These are phyloP conservation scores for Actias luna DNA, from an alignment of 2,888 invertebrate species.

Conservation along the genomic window DNA sequence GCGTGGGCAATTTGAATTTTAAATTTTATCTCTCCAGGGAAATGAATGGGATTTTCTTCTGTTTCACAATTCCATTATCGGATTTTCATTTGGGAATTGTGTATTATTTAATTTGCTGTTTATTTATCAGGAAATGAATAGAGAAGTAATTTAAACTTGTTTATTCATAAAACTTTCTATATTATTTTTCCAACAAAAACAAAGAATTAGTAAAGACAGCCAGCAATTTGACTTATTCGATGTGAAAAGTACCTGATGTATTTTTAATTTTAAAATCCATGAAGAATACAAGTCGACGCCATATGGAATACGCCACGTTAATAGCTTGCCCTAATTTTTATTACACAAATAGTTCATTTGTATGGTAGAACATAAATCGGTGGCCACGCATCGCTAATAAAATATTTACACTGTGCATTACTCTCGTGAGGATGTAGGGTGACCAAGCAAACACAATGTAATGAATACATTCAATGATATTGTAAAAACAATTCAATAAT, in stretches of 20 bases:
- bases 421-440: conserved; percentile 45
- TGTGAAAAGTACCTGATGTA: neutral
- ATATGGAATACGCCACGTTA: neutral
- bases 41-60: conserved; percentile 53
- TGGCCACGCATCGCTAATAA: conserved; percentile 43
- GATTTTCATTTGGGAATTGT: conserved; percentile 26
- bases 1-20: conserved; percentile 73
- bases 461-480: neutral
- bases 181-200: no score
- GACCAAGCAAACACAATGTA: conserved; percentile 17
- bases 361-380: conserved; percentile 33
- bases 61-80: conserved; percentile 46
- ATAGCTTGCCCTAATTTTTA: conserved; percentile 16
- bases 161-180: neutral
- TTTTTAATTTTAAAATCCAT: neutral
- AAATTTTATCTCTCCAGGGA: conserved; percentile 57
- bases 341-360: conserved; percentile 27
- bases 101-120: conserved; percentile 6
- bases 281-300: neutral
- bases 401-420: conserved; percentile 57
- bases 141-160: neutral
- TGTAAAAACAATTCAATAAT: neutral
- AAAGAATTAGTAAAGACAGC: no score
- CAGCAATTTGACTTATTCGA: no score
- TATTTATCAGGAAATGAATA: neutral